These are phyloP conservation scores for Leucophenga varia DNA, from an alignment of 1,140 invertebrate species.

Conservation along the genomic window DNA sequence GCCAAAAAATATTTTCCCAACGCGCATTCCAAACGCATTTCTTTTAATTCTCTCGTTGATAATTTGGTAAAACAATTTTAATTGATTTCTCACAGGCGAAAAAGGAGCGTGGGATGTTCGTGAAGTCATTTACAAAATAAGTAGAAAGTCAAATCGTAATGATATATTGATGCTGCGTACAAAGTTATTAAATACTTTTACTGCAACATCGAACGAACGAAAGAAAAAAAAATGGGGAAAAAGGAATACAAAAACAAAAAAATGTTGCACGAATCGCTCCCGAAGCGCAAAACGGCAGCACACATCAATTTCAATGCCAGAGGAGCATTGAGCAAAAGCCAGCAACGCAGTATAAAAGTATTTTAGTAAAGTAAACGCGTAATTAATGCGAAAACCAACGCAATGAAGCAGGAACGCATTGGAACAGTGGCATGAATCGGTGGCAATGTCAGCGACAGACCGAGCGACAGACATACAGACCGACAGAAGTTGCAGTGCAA, in stretches of 20 bases:
- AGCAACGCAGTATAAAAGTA: conserved; percentile 12
- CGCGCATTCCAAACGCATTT: no score
- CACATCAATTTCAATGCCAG: conserved; percentile 43
- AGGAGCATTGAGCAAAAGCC: conserved; percentile 11
- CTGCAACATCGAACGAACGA: conserved; percentile 5
- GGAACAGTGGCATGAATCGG: conserved; percentile 36
- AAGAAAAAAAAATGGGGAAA: conserved; percentile 13
- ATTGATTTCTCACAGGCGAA: conserved; percentile 51
- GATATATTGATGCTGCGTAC: conserved; percentile 49
- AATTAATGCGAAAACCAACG: conserved; percentile 54
- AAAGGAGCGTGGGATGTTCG: conserved; percentile 43
- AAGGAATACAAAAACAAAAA: not conserved
- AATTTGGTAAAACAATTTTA: conserved; percentile 36
- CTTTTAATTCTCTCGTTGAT: no score
- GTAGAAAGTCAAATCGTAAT: conserved; percentile 34
- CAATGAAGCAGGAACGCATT: conserved; percentile 33
- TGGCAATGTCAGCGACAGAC: conserved; percentile 34
- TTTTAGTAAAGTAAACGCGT: conserved; percentile 39
- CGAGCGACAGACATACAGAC: no score
- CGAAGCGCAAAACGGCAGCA: conserved; percentile 29
- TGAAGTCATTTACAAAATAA: conserved; percentile 25
- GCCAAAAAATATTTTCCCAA: no score
- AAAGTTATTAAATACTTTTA: conserved; percentile 50
- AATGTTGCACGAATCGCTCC: conserved; percentile 22
- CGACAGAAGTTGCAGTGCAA: no score